Percentiles rank a stretch among this genome's conserved stretches.
Conservation (phyloP, 2,888 invertebrate species). For the Aphodius sticticus region DNA sequence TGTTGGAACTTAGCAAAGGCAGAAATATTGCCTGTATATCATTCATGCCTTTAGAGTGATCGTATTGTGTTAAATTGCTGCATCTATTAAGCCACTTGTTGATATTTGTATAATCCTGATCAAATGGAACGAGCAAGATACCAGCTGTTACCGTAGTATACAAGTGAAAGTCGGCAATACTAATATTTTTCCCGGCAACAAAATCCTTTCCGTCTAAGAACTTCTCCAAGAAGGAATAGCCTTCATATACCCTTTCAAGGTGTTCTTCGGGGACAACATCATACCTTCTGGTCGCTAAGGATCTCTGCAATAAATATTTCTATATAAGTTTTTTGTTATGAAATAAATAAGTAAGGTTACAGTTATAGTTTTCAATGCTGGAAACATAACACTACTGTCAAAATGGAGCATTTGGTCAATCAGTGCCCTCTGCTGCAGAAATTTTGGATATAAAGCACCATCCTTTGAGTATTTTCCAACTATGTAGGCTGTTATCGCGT, state of each 20-base stretch:
- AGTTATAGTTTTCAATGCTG: slow-evolving; percentile 57
- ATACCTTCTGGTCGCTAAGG: slow-evolving; percentile 46
- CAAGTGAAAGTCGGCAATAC: slow-evolving; percentile 64
- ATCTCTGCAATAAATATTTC: slow-evolving; percentile 56
- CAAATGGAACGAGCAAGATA: slow-evolving; percentile 51
- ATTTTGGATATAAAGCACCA: slow-evolving; percentile 65
- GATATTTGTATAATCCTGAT: slow-evolving; percentile 49
- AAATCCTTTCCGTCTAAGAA: slow-evolving; percentile 61
- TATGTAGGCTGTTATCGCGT: slow-evolving; percentile 63
- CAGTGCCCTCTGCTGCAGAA: slow-evolving; percentile 61
- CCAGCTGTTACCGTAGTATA: slow-evolving; percentile 54
- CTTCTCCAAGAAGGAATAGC: slow-evolving; percentile 60
- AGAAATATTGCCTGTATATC: no score
- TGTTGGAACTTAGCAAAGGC: no score
- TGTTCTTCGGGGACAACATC: slow-evolving; percentile 31
- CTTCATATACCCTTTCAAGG: slow-evolving; percentile 49
- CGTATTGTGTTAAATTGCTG: slow-evolving; percentile 36
- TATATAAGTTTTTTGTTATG: neutral
- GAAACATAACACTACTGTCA: slow-evolving; percentile 63
- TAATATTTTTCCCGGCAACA: slow-evolving; percentile 62
- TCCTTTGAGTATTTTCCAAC: slow-evolving; percentile 64
- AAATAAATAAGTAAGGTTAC: slow-evolving; percentile 55
- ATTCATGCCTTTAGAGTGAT: no score
- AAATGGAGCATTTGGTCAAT: slow-evolving; percentile 66
- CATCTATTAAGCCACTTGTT: slow-evolving; percentile 51